Conservation (phyloP, 2,797 vertebrate genomes). For the Delichon dasypus region DNA sequence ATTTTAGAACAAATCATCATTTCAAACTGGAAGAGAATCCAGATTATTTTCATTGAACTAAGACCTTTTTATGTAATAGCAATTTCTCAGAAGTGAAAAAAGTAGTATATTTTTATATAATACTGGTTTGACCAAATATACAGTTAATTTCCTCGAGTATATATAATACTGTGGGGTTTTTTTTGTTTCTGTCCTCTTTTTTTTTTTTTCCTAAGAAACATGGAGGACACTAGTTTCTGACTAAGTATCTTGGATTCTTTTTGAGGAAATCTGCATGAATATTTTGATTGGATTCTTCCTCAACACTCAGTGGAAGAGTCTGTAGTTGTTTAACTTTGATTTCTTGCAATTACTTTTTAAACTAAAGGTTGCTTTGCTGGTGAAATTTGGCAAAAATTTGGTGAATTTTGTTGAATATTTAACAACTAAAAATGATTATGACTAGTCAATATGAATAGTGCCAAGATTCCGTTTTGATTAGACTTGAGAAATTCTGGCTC, state of each 20-base stretch:
- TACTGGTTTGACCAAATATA: not conserved
- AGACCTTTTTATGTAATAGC: not conserved
- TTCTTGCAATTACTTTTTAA: not conserved
- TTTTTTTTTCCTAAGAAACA: not conserved
- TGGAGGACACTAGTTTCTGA: not conserved
- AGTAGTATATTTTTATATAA: not conserved
- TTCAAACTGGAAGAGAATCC: not conserved
- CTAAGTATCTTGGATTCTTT: not conserved
- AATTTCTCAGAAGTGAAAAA: not conserved
- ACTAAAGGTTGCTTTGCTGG: not conserved
- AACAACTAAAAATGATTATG: not conserved
- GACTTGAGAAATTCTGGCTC: not conserved
- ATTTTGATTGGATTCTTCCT: not conserved
- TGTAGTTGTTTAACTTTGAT: not conserved
- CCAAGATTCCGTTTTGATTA: not conserved
- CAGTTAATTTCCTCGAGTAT: not conserved
- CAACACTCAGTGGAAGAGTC: not conserved
- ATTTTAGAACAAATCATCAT: not conserved
- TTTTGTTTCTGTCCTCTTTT: not conserved
- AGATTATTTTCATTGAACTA: not conserved
- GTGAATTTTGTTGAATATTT: not conserved
- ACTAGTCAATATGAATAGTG: not conserved
- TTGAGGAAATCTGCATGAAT: not conserved
- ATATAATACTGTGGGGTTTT: fast-evolving
- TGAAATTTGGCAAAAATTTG: not conserved